Evolutionary conservation across 2,797 vertebrate species (phyloP), one percentile per base, ranked within the genome.

Genomic region (Rhabdophis nuchalis): DNA sequence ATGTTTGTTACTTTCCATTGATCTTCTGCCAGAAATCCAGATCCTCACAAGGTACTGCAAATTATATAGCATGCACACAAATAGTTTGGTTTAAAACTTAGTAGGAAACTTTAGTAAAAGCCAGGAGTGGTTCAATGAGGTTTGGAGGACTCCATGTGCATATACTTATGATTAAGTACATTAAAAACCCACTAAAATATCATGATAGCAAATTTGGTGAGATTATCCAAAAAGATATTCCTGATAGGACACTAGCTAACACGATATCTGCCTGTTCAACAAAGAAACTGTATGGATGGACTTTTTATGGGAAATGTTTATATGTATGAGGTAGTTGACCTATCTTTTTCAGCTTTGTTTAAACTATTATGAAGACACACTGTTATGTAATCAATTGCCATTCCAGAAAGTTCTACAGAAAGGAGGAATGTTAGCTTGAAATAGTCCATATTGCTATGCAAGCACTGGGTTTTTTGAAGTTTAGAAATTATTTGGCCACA

Each of bases 1-100:
- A 0, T 8, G 0, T 36, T 27, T 58, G 13, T 52, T 36, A 20
- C 57, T 32, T n/a, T 20, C 25, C 25, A 36, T 29, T 25, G 57
- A 20, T 23, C 9, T 14, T 86, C 16, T 86, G 86, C 23, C 27
- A 85, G 10, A 56, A 32, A 68, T 41, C 58, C 32, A 91, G 68
- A 82, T 27, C 53, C 13, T 57, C 6, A 27, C 9, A 56, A 87
- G 53, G 46, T 11, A 8, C 20, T n/a, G 27, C 53, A 72, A 68
- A 52, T 50, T 52, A 56, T 12, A 77, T 18, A 25, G 23, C 23
- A 82, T 82, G 12, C 14, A 36, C 20, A 52, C 18, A 11, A 13
- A n/a, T 7, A 53, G 32, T 32, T 32, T 29, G 6, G 20, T 68
- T 89, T 53, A 8, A 27, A 29, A 23, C 36, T 85, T 41, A 82